phyloP scores from a whole-genome alignment of 2,797 vertebrate species.

The Emys orbicularis region DNA sequence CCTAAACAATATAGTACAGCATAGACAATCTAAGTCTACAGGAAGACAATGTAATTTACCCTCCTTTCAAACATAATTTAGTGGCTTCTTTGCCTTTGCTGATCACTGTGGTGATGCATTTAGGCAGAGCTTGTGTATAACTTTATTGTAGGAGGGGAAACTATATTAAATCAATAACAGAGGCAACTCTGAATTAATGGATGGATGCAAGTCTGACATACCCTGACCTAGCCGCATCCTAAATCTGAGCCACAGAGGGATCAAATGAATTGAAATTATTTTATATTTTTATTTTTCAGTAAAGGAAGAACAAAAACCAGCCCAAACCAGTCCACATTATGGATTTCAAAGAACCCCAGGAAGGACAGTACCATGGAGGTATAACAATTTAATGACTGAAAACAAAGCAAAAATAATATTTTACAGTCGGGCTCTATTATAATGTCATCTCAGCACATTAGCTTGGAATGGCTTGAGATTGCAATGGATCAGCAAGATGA shows the following conservation, averaged over 20 bases:
- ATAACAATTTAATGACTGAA: slow-evolving; percentile 78
- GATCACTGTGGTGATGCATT: neutral
- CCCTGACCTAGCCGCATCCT: neutral
- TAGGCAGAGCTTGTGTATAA: neutral
- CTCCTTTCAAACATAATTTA: neutral
- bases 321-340: slow-evolving; percentile 88
- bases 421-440: slow-evolving; percentile 76
- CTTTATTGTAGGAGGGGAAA: neutral
- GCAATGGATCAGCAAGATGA: slow-evolving; percentile 81
- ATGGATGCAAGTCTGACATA: neutral
- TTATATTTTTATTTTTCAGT: slow-evolving; percentile 80
- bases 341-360: slow-evolving; percentile 92
- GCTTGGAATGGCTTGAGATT: slow-evolving; percentile 87
- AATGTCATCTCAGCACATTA: slow-evolving; percentile 78
- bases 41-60: neutral
- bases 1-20: neutral
- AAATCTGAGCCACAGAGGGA: neutral
- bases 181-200: neutral
- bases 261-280: slow-evolving; percentile 29
- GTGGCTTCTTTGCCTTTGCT: neutral
- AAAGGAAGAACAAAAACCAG: slow-evolving; percentile 91
- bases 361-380: slow-evolving; percentile 91
- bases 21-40: neutral
- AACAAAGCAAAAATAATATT: slow-evolving; percentile 64
- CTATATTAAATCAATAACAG: neutral